These are phyloP conservation scores for Scomberomorus guttatus DNA, from an alignment of 2,797 vertebrate genomes.

Conservation along the genomic window DNA sequence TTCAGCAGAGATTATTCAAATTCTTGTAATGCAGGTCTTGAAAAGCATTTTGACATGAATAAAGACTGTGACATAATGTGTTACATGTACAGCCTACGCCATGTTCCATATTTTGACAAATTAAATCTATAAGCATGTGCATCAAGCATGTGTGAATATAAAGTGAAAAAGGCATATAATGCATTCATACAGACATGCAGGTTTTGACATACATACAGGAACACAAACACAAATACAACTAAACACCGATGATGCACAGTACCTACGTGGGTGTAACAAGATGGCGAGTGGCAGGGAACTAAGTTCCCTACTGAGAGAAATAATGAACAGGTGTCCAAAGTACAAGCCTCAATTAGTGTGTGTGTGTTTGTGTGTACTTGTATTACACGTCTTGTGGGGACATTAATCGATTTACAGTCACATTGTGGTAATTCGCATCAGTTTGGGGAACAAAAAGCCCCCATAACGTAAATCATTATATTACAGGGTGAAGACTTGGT, in stretches of 20 bases:
- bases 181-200: neutral
- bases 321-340: slow-evolving; percentile 80
- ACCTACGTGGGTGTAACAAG: slow-evolving; percentile 54
- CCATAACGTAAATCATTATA: neutral
- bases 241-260: slow-evolving; percentile 48
- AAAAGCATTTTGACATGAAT: slow-evolving; percentile 26
- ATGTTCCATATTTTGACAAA: slow-evolving; percentile 21
- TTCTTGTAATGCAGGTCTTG: neutral
- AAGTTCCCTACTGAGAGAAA: slow-evolving; percentile 70
- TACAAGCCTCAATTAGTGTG: slow-evolving; percentile 53
- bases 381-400: neutral
- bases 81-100: neutral
- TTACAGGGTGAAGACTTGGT: neutral
- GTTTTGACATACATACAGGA: neutral
- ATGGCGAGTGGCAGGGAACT: slow-evolving; percentile 59
- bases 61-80: slow-evolving; percentile 7
- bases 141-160: neutral
- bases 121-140: slow-evolving; percentile 4
- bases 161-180: neutral
- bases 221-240: slow-evolving; percentile 21
- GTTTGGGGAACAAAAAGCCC: neutral
- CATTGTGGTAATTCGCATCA: neutral
- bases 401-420: neutral
- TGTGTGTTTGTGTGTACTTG: neutral
- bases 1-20: slow-evolving; percentile 18